Percentiles rank a stretch among this genome's conserved stretches.
phyloP scores from a whole-genome alignment of 2,797 vertebrate genomes.

The Pygocentrus nattereri region DNA sequence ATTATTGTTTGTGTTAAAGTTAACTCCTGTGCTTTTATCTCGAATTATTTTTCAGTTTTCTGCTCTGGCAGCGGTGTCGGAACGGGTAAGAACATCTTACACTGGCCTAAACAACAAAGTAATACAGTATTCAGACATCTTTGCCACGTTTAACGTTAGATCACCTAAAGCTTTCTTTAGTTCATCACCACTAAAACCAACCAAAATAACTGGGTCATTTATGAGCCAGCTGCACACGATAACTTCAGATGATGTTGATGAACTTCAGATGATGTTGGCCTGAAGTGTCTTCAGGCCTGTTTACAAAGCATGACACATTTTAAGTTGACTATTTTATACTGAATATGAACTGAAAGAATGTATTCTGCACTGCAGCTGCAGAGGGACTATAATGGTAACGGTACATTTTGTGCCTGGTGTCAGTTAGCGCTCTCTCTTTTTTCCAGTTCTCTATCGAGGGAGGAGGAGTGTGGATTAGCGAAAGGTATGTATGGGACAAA shows the following conservation, averaged over 20 bases:
- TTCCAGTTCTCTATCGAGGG: constrained; percentile 90
- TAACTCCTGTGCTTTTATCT: neutral
- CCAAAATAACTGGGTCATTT: neutral
- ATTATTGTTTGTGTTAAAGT: neutral
- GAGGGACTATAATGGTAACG: neutral
- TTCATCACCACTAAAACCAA: neutral
- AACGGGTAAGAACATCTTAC: constrained; percentile 79
- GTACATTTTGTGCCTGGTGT: neutral
- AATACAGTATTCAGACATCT: neutral
- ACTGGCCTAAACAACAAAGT: neutral
- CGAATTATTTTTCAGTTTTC: constrained; percentile 78
- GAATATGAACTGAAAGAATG: neutral
- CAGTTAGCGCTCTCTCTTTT: constrained; percentile 40
- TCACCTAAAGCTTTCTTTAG: too few species aligned
- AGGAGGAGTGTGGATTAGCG: constrained; percentile 83
- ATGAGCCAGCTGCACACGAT: too few species aligned
- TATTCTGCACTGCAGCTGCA: neutral
- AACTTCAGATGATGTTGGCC: too few species aligned
- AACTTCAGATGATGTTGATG: too few species aligned
- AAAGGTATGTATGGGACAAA: constrained; percentile 7
- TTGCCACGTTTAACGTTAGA: neutral
- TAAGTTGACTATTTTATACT: neutral
- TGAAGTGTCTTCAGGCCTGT: neutral
- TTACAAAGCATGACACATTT: neutral
- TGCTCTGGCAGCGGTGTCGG: constrained; percentile 86